These are phyloP conservation scores for Podiceps cristatus DNA, from an alignment of 2,113 vertebrate species.

Conservation along the genomic window DNA sequence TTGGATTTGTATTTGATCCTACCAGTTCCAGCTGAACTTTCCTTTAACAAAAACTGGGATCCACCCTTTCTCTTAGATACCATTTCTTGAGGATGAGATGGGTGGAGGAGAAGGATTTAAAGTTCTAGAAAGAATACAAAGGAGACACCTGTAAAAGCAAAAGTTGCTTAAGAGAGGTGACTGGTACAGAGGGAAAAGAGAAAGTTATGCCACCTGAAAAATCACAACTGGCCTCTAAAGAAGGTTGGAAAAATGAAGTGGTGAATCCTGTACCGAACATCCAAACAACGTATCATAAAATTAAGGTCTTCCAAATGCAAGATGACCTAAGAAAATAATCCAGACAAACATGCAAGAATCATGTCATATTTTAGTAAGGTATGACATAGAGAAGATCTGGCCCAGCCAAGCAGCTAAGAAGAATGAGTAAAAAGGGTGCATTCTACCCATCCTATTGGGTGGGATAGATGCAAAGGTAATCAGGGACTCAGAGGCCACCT, in stretches of 20 bases:
- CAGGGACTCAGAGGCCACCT: neutral
- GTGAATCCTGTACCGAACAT: neutral
- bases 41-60: conserved; percentile 2
- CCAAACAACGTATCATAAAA: neutral
- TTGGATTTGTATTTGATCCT: neutral
- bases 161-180: neutral
- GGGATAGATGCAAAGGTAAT: neutral
- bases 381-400: fast-evolving
- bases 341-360: neutral
- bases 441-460: neutral
- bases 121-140: conserved; percentile 24
- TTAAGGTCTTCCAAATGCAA: neutral
- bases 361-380: neutral
- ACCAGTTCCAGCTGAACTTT: neutral
- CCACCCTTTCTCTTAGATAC: neutral
- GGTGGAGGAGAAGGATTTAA: neutral
- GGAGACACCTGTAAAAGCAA: neutral
- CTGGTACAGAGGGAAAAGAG: neutral
- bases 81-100: neutral
- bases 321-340: neutral
- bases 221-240: neutral
- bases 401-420: neutral
- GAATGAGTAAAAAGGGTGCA: neutral
- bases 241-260: neutral
- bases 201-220: neutral